phyloP scores from a whole-genome alignment of 1,140 invertebrate species.

The Microplitis mediator region DNA sequence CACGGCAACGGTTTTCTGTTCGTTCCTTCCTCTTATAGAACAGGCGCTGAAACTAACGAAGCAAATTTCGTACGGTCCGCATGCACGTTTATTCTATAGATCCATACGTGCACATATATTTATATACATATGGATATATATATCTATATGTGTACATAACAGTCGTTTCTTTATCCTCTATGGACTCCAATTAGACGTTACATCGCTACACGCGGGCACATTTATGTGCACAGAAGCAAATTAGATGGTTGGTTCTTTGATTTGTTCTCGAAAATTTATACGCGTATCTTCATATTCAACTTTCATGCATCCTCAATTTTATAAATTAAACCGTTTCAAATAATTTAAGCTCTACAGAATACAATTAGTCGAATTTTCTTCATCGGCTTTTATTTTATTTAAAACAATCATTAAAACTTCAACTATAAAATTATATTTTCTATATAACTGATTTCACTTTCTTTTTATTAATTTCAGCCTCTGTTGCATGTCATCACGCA shows the following conservation, averaged over 20 bases:
- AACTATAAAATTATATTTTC: neutral
- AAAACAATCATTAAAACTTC: too few species aligned
- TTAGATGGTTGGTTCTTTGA: conserved; percentile 13
- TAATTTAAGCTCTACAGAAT: too few species aligned
- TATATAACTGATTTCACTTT: neutral
- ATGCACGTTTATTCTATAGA: too few species aligned
- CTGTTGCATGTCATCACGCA: too few species aligned
- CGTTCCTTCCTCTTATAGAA: neutral
- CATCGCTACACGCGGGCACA: conserved; percentile 5
- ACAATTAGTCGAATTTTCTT: too few species aligned
- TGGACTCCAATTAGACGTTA: neutral
- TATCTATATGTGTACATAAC: neutral
- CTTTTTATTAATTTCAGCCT: too few species aligned
- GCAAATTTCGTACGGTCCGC: conserved; percentile 9
- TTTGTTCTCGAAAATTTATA: conserved; percentile 10
- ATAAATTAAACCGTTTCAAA: too few species aligned
- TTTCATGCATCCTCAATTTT: too few species aligned
- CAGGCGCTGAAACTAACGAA: neutral
- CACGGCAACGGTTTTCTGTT: conserved; percentile 13
- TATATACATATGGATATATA: neutral
- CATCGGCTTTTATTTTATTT: too few species aligned
- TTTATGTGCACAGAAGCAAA: conserved; percentile 10
- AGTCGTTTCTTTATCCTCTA: neutral
- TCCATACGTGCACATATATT: too few species aligned
- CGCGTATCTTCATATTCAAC: neutral